Percentiles rank a stretch among this genome's conserved stretches.
These are phyloP conservation scores for Drosophila longiperda DNA, from an alignment of 2,888 invertebrate species.

Conservation along the genomic window DNA sequence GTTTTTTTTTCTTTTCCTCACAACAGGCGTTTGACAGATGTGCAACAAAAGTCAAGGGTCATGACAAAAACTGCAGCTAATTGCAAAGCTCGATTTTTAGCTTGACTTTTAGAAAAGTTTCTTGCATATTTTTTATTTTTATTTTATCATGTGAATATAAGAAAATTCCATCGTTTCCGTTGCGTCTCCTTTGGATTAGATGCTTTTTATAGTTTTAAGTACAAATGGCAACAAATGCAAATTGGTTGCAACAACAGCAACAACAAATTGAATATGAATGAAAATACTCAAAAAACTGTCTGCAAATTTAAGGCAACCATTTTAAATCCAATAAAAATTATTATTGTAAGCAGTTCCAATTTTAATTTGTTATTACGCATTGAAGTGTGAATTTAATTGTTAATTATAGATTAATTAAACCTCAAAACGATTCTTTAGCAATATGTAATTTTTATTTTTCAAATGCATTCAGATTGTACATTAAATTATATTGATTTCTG, in stretches of 20 bases:
- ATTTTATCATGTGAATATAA: too few species aligned
- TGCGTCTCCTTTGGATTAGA: not conserved
- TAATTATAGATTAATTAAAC: not conserved
- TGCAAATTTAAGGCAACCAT: not conserved
- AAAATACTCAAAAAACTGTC: not conserved
- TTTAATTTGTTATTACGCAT: not conserved
- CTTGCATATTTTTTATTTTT: not conserved
- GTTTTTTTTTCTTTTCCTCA: not conserved
- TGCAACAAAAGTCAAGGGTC: slow-evolving; percentile 9
- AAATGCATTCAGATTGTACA: not conserved
- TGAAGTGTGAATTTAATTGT: not conserved
- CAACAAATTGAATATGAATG: not conserved
- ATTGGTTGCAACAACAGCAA: not conserved
- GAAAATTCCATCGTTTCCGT: too few species aligned
- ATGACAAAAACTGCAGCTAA: not conserved
- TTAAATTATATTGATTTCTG: not conserved
- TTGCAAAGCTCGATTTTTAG: not conserved
- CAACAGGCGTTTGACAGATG: slow-evolving; percentile 20
- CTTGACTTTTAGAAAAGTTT: not conserved
- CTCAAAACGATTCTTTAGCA: not conserved
- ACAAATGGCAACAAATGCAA: not conserved
- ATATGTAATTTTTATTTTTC: not conserved
- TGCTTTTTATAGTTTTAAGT: not conserved
- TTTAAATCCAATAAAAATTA: not conserved
- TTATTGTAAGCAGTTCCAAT: not conserved